A percentile compares a stretch with the other conserved stretches of the same genome.
Conservation (phyloP, 1,140 invertebrate genomes). For the Micrasema longulum region DNA sequence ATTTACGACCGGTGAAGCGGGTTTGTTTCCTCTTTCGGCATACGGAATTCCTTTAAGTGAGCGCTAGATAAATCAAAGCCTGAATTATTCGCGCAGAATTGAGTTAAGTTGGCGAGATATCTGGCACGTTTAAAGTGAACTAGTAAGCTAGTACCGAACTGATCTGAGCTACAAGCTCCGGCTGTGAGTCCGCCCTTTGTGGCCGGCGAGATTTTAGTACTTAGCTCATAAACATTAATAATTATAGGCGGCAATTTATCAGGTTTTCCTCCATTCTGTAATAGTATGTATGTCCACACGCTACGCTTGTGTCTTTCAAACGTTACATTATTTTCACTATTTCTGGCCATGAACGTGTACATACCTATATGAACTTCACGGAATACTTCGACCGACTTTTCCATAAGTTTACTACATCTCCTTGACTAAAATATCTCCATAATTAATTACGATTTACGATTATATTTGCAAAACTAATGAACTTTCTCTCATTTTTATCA, state of each 20-base stretch:
- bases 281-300: slow-evolving; percentile 9
- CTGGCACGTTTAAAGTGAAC: slow-evolving; percentile 27
- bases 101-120: slow-evolving; percentile 24
- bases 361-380: too few relatives aligned
- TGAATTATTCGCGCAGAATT: slow-evolving; percentile 45
- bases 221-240: slow-evolving; percentile 42
- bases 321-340: too few relatives aligned
- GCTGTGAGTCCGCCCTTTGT: slow-evolving; percentile 1
- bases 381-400: too few relatives aligned
- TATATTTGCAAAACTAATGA: too few relatives aligned
- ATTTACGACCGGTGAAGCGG: slow-evolving; percentile 19
- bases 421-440: too few relatives aligned
- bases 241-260: slow-evolving; percentile 37
- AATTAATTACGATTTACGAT: too few relatives aligned
- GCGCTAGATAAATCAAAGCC: slow-evolving; percentile 48
- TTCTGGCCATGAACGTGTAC: too few relatives aligned
- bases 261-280: slow-evolving; percentile 19
- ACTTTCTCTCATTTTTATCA: too few relatives aligned
- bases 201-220: slow-evolving; percentile 29
- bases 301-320: background rate
- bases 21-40: slow-evolving; percentile 25
- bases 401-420: too few relatives aligned
- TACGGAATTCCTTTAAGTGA: slow-evolving; percentile 36
- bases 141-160: background rate
- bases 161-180: background rate